Evolutionary conservation across 2,888 invertebrate species (phyloP).

Genomic region (Syrista parreyssii): DNA sequence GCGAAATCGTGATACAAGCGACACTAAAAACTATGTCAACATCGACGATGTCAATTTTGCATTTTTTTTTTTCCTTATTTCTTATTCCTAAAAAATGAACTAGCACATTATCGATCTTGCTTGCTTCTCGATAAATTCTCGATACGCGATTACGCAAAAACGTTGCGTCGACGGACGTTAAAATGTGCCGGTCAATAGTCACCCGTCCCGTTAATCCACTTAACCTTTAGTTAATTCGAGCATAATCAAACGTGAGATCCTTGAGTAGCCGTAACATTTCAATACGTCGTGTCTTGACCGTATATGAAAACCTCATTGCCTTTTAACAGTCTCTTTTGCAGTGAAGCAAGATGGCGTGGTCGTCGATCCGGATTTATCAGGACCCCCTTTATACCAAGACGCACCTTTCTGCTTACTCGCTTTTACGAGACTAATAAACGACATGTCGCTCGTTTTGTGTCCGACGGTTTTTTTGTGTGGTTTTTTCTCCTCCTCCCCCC

Average conservation of each 20-base stretch:
- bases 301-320: not conserved
- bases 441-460: constrained; percentile 3
- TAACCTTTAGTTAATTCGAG: not conserved
- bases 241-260: not conserved
- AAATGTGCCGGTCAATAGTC: not conserved
- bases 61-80: no score
- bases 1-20: not conserved
- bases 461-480: not conserved
- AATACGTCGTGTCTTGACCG: not conserved
- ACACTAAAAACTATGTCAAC: no score
- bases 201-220: not conserved
- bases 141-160: not conserved
- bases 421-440: constrained; percentile 22
- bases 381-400: not conserved
- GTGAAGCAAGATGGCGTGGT: no score
- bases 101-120: no score
- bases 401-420: constrained; percentile 4
- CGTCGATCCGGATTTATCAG: not conserved
- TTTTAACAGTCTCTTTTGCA: not conserved
- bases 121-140: not conserved
- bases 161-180: not conserved
- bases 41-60: not conserved
- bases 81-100: no score
- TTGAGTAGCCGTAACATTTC: not conserved
- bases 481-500: constrained; percentile 11